Evolutionary conservation across 2,797 vertebrate genomes (phyloP).

Genomic region (Tympanoctomys barrerae): DNA sequence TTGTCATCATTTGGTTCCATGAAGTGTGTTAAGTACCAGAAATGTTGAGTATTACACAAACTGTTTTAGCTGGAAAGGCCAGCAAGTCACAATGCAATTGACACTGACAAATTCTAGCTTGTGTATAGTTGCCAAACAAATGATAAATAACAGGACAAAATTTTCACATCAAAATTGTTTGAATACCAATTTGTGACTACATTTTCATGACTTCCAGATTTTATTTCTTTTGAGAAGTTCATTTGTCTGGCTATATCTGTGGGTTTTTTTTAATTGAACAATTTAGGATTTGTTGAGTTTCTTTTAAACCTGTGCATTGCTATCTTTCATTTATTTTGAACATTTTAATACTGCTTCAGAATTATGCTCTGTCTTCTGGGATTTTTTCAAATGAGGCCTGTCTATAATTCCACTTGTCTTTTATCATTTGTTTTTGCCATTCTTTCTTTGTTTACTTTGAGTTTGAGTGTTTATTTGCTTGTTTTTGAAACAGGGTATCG

Average conservation of each 20-base stretch:
- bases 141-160: not conserved
- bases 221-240: conserved; percentile 44
- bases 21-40: not conserved
- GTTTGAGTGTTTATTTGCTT: not conserved
- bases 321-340: conserved; percentile 50
- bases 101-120: not conserved
- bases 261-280: not conserved
- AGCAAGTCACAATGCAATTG: not conserved
- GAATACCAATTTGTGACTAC: not conserved
- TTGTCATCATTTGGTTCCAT: not conserved
- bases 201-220: conserved; percentile 7
- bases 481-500: not conserved
- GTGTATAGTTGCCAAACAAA: not conserved
- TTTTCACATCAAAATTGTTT: not conserved
- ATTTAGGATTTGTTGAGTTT: not conserved
- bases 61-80: not conserved
- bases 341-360: not conserved
- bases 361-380: not conserved
- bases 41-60: not conserved
- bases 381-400: not conserved
- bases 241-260: not conserved
- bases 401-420: not conserved
- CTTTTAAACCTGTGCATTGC: conserved; percentile 32
- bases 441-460: conserved; percentile 12
- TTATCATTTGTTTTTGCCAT: not conserved